Percentiles rank a stretch among this genome's conserved stretches.
Conservation (phyloP, 2,113 vertebrate genomes). For the Australoheros scitulus region DNA sequence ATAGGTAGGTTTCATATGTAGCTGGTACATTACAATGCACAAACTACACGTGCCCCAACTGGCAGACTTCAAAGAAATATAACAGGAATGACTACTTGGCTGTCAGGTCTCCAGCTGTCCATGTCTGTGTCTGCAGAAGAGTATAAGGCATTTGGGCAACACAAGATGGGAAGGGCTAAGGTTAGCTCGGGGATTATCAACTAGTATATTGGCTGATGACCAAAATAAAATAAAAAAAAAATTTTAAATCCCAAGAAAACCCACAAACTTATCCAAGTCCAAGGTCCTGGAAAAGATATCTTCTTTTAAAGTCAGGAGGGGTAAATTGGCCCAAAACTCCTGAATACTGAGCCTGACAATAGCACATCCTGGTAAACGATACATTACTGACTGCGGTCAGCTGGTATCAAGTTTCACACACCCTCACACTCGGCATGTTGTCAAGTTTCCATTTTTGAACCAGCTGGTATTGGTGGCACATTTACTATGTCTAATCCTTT, state of each 20-base stretch:
- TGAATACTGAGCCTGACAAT: too few relatives aligned
- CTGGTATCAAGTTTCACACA: constrained; percentile 8
- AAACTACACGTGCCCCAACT: background rate
- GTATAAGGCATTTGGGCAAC: background rate
- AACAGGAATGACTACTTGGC: background rate
- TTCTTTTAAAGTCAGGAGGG: background rate
- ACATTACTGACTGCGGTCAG: constrained; percentile 2
- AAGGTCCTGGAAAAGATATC: background rate
- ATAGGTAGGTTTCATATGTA: too few relatives aligned
- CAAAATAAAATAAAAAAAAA: background rate
- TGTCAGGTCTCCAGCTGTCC: background rate
- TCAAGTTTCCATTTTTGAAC: constrained; percentile 46
- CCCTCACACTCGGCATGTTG: constrained; percentile 40
- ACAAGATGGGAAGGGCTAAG: background rate
- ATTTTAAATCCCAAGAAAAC: too few relatives aligned
- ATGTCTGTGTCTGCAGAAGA: background rate
- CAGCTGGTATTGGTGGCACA: constrained; percentile 62
- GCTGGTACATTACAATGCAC: background rate
- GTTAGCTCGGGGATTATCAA: background rate
- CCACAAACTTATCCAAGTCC: background rate
- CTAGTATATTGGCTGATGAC: background rate
- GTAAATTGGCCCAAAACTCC: background rate
- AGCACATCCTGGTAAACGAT: background rate
- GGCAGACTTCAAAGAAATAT: background rate
- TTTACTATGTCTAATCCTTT: constrained; percentile 65